A percentile compares a stretch with the other conserved stretches of the same genome.
Evolutionary conservation across 2,888 invertebrate genomes (phyloP).

Genomic region (Sipha maydis): DNA sequence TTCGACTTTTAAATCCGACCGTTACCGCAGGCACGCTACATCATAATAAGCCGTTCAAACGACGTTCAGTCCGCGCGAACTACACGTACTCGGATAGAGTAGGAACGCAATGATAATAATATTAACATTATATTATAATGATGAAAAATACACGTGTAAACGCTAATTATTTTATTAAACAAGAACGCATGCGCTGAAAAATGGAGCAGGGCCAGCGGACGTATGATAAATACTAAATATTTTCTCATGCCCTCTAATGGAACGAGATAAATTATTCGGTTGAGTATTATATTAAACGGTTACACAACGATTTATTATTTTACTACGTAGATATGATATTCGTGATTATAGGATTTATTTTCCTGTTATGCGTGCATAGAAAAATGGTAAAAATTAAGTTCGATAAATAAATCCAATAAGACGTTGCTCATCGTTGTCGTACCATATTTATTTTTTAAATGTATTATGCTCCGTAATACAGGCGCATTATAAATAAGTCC

Average conservation of each 20-base stretch:
- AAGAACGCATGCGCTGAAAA: conserved; percentile 1
- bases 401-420: too few species aligned
- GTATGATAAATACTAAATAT: neutral
- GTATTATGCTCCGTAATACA: too few species aligned
- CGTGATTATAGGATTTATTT: too few species aligned
- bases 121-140: neutral
- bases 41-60: neutral
- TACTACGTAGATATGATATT: neutral
- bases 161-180: neutral
- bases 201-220: conserved; percentile 42
- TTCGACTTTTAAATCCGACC: neutral
- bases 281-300: neutral
- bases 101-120: neutral
- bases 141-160: neutral
- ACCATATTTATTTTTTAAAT: too few species aligned
- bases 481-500: too few species aligned
- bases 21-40: too few species aligned
- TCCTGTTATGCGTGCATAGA: too few species aligned
- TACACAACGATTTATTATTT: neutral
- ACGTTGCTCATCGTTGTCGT: too few species aligned
- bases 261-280: neutral
- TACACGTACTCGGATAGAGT: neutral
- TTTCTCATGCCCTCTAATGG: conserved; percentile 13
- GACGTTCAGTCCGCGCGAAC: neutral
- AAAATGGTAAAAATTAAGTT: too few species aligned